Evolutionary conservation across 2,797 vertebrate genomes (phyloP), one percentile per base, ranked within the genome.

Genomic region (Liparis tanakae): DNA sequence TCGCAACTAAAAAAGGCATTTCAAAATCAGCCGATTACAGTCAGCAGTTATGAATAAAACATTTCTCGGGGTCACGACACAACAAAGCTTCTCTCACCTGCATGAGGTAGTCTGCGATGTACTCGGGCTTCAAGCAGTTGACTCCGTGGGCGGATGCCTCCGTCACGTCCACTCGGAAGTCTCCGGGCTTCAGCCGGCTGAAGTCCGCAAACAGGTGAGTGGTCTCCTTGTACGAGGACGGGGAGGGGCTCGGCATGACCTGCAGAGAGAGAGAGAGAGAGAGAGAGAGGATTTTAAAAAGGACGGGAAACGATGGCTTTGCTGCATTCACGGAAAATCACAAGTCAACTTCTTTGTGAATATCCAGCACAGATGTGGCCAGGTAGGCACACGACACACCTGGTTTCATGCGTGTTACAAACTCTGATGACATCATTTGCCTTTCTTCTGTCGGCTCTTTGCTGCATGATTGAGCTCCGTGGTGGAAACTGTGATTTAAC

Each of bases 31-130:
- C 30, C 39, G 37, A 17, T 48, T 9, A 53, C 7, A 39, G 36
- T 13, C 8, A 61, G 22, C 48, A 59, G 34, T n/a, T 53, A 41
- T 22, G 10, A 70, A 53, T 50, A 25, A 1, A 56, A 39, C 0
- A 36, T 44, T 17, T 39, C 8, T 39, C 10, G 37, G 37, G 36
- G 25, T 30, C 25, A 30, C 25, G 4, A 37, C 36, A 10, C 36
- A 41, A 48, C 7, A 0, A 56, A 48, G 14, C 46, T 46, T 5
- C 10, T 34, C 75, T 48, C 5, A 97, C 97, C 96, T 98, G 96
- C 94, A 96, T 96, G 62, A 99, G 96, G 80, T 97, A 98, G 89
- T 99, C 98, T 6, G 98, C 98, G 0, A 99, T 99, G 87, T 96
- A 99, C 74, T 99, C 98, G 0, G 98, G 97, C 78, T 95, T 98